Evolutionary conservation across 2,797 vertebrate species (phyloP).

Genomic region (Graptemys geographica): DNA sequence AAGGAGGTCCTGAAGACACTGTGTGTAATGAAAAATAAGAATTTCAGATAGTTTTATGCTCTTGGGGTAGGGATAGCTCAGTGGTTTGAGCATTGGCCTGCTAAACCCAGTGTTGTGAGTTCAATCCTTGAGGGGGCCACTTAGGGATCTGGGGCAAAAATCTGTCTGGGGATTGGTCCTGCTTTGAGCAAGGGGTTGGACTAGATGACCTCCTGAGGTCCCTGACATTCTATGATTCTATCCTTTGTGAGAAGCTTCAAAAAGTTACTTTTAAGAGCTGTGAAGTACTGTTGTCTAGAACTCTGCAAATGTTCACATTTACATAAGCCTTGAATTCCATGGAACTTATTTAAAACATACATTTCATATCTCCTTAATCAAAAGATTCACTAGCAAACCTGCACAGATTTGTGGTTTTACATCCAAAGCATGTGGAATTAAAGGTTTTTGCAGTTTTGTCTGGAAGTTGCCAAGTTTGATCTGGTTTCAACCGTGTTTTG

Average conservation of each 20-base stretch:
- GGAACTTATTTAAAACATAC: background rate
- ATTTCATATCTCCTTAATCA: background rate
- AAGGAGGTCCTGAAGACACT: slow-evolving; percentile 8
- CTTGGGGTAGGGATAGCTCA: background rate
- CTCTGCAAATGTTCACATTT: background rate
- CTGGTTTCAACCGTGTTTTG: background rate
- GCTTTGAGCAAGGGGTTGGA: too few species aligned
- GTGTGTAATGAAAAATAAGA: background rate
- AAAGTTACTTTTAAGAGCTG: background rate
- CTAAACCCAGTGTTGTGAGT: too few species aligned
- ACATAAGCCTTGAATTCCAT: background rate
- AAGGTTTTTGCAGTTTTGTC: fast-evolving
- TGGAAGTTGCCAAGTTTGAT: background rate
- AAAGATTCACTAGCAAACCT: background rate
- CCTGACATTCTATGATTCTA: background rate
- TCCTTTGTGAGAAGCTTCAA: background rate
- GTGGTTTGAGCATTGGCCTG: too few species aligned
- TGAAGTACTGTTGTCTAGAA: background rate
- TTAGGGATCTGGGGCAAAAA: too few species aligned
- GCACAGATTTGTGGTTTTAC: background rate
- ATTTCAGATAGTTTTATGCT: background rate
- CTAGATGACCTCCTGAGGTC: too few species aligned
- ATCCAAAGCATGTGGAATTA: background rate
- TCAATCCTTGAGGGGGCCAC: too few species aligned
- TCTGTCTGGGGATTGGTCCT: too few species aligned